phyloP scores from a whole-genome alignment of 1,140 invertebrate genomes.

The Aphelenchoides avenae region DNA sequence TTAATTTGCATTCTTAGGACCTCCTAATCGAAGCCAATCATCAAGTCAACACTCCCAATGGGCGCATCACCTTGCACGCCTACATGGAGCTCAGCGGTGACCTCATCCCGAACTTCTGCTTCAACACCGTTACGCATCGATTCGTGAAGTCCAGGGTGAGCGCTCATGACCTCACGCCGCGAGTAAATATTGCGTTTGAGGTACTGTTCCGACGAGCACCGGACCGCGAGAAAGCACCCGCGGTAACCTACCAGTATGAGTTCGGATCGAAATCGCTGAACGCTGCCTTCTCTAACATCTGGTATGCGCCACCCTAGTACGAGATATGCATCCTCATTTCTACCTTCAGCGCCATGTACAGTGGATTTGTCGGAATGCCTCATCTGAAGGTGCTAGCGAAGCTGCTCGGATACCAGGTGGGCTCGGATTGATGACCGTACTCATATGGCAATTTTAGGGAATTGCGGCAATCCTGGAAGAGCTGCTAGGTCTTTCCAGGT shows the following conservation, averaged over 20 bases:
- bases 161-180: too few relatives aligned
- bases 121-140: conserved; percentile 94
- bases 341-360: conserved; percentile 46
- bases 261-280: conserved; percentile 94
- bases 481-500: conserved; percentile 85
- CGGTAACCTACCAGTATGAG: conserved; percentile 84
- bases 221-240: conserved; percentile 81
- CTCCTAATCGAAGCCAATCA: conserved; percentile 96
- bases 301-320: neutral
- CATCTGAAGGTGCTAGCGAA: conserved; percentile 73
- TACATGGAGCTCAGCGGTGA: conserved; percentile 98
- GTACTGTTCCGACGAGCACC: conserved; percentile 63
- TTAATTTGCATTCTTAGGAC: conserved; percentile 91
- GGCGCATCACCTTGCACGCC: conserved; percentile 89
- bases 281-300: conserved; percentile 81
- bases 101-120: conserved; percentile 95
- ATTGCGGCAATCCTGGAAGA: conserved; percentile 97
- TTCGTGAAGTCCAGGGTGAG: conserved; percentile 60
- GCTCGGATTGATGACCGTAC: neutral
- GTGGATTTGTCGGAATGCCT: conserved; percentile 45
- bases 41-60: conserved; percentile 81
- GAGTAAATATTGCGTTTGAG: conserved; percentile 62
- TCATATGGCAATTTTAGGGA: conserved; percentile 63
- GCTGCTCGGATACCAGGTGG: conserved; percentile 81
- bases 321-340: neutral